A percentile compares a stretch with the other conserved stretches of the same genome.
Conservation (phyloP, 2,113 vertebrate species). For the Eonycteris spelaea region DNA sequence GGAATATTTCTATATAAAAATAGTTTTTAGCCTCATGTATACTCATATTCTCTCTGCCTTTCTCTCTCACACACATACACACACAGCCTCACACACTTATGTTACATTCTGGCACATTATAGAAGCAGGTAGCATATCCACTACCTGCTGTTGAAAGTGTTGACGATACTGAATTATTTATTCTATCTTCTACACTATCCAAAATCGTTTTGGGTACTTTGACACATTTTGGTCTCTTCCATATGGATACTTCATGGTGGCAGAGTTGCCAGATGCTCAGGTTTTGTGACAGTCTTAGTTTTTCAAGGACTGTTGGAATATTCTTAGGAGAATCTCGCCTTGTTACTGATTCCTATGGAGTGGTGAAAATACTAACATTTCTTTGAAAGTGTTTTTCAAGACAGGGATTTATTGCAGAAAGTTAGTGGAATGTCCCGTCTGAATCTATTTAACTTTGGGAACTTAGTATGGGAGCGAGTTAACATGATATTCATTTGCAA, state of each 20-base stretch:
- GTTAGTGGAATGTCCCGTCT: not conserved
- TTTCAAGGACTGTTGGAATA: conserved; percentile 83
- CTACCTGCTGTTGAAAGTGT: conserved; percentile 89
- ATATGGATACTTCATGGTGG: conserved; percentile 89
- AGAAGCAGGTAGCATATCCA: conserved; percentile 87
- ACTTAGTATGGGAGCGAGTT: not conserved
- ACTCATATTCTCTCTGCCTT: conserved; percentile 73
- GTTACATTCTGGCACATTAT: conserved; percentile 86
- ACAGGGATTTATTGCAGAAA: conserved; percentile 38
- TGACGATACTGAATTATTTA: conserved; percentile 90
- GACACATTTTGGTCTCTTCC: conserved; percentile 89
- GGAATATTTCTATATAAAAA: conserved; percentile 80
- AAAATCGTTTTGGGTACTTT: conserved; percentile 87
- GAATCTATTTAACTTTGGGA: not conserved
- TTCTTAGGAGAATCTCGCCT: conserved; percentile 81
- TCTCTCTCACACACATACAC: conserved; percentile 58
- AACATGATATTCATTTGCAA: not conserved
- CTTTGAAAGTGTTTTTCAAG: conserved; percentile 61
- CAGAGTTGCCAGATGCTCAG: conserved; percentile 89
- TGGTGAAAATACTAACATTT: conserved; percentile 65
- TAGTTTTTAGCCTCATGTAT: conserved; percentile 77
- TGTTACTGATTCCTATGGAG: conserved; percentile 67
- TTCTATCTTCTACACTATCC: conserved; percentile 86
- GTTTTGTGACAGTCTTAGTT: conserved; percentile 85
- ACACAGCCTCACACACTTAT: conserved; percentile 74